Conservation (phyloP, 2,888 invertebrate species). For the Acanthosoma haemorrhoidale region DNA sequence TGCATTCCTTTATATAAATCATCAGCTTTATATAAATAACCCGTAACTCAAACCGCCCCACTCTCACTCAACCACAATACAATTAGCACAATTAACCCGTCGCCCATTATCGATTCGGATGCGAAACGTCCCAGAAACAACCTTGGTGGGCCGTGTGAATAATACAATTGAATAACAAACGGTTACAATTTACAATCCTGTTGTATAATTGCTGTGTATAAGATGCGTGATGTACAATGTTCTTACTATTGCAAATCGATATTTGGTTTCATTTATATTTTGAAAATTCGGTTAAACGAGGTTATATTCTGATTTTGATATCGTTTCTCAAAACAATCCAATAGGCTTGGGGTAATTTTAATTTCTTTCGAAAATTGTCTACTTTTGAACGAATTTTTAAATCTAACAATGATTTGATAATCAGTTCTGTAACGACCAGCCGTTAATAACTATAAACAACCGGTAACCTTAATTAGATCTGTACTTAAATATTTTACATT, state of each 20-base stretch:
- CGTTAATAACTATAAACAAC: too few species aligned
- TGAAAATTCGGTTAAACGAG: too few species aligned
- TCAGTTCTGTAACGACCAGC: too few species aligned
- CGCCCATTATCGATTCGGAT: background rate
- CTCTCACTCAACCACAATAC: slow-evolving; percentile 4
- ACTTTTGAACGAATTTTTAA: too few species aligned
- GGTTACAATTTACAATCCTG: slow-evolving; percentile 4
- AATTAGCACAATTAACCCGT: slow-evolving; percentile 14
- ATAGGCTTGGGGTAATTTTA: too few species aligned
- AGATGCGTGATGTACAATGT: slow-evolving; percentile 3
- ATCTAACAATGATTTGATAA: too few species aligned
- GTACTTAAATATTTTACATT: too few species aligned
- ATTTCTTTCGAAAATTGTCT: too few species aligned
- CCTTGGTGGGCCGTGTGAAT: slow-evolving; percentile 5
- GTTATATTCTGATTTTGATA: too few species aligned
- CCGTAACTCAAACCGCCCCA: background rate
- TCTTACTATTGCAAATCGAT: background rate
- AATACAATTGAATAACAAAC: slow-evolving; percentile 14
- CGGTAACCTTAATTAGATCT: too few species aligned
- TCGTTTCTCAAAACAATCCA: too few species aligned
- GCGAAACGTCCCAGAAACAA: slow-evolving; percentile 14
- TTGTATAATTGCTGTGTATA: slow-evolving; percentile 2
- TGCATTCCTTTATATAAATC: background rate
- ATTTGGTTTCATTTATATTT: too few species aligned
- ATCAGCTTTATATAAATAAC: slow-evolving; percentile 9